phyloP scores from a whole-genome alignment of 2,113 vertebrate genomes.

The Origma solitaria region DNA sequence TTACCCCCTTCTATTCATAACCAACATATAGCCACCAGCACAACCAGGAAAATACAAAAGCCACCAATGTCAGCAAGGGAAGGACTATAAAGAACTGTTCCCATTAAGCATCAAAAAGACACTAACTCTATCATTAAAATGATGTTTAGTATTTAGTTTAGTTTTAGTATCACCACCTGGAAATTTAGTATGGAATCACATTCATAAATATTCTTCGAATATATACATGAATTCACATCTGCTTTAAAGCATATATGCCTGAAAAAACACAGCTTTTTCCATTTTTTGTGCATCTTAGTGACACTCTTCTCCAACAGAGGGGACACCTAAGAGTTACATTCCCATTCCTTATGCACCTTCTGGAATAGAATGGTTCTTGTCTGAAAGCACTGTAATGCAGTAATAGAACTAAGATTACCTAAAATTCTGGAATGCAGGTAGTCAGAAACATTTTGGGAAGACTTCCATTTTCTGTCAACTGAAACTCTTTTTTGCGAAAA shows the following conservation, averaged over 20 bases:
- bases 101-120: neutral
- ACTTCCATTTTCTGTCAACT: neutral
- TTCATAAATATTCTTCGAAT: neutral
- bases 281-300: neutral
- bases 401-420: neutral
- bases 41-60: neutral
- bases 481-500: neutral
- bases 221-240: neutral
- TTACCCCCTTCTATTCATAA: neutral
- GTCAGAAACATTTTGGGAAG: neutral
- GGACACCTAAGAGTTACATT: neutral
- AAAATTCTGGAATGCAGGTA: neutral
- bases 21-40: neutral
- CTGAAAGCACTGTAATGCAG: neutral
- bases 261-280: neutral
- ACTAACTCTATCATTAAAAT: neutral
- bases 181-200: neutral
- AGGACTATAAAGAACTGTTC: neutral
- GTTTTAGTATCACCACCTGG: neutral
- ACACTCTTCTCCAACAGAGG: neutral
- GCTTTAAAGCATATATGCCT: neutral
- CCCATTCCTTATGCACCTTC: neutral
- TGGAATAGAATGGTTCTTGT: neutral
- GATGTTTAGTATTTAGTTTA: too few relatives aligned
- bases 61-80: neutral